phyloP scores from a whole-genome alignment of 1,140 invertebrate species.

The Eubasilissa regina region DNA sequence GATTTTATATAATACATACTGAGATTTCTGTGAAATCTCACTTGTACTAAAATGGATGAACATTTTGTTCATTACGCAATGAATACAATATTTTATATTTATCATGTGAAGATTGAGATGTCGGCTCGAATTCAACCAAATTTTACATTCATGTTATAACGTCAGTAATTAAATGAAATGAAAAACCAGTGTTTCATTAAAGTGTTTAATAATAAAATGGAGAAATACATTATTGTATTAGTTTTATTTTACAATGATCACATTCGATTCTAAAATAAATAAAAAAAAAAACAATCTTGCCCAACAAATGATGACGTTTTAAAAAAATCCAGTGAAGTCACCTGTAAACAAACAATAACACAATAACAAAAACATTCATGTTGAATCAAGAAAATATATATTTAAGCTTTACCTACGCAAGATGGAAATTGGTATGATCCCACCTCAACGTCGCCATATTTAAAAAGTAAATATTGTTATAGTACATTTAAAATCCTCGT shows the following conservation, averaged over 20 bases:
- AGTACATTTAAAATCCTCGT: too few species aligned
- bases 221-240: conserved; percentile 15
- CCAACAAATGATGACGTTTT: conserved; percentile 3
- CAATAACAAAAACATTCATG: conserved; percentile 10
- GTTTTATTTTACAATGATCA: conserved; percentile 43
- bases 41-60: neutral
- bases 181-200: conserved; percentile 3
- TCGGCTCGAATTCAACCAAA: too few species aligned
- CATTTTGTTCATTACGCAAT: too few species aligned
- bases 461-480: too few species aligned
- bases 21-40: conserved; percentile 28
- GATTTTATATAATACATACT: conserved; percentile 16
- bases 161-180: neutral
- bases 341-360: conserved; percentile 37
- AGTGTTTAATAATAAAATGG: conserved; percentile 35
- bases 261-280: conserved; percentile 12
- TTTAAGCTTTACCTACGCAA: too few species aligned
- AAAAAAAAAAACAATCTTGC: conserved; percentile 23
- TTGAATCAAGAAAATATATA: neutral
- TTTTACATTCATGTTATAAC: neutral
- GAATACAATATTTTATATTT: too few species aligned
- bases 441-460: too few species aligned
- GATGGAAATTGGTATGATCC: too few species aligned
- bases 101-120: too few species aligned
- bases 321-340: conserved; percentile 8